These are phyloP conservation scores for Formica selysi DNA, from an alignment of 1,140 invertebrate species.

Conservation along the genomic window DNA sequence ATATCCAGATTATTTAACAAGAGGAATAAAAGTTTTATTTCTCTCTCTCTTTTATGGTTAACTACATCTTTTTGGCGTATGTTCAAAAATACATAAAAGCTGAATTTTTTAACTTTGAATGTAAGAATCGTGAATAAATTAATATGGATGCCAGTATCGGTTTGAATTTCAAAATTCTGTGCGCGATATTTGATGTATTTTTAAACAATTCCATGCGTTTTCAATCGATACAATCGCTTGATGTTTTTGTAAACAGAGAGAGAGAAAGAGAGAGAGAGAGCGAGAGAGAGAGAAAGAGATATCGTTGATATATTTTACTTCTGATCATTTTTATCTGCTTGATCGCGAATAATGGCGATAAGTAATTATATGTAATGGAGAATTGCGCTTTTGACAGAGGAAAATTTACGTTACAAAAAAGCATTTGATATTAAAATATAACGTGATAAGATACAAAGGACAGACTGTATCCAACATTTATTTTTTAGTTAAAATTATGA, in stretches of 20 bases:
- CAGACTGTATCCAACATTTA: background rate
- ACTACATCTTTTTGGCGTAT: conserved; percentile 23
- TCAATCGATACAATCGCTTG: conserved; percentile 45
- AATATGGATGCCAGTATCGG: conserved; percentile 51
- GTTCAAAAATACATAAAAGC: conserved; percentile 23
- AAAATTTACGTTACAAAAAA: background rate
- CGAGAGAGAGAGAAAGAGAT: conserved; percentile 10
- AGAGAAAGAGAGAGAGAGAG: conserved; percentile 22
- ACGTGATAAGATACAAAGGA: background rate
- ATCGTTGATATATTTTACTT: conserved; percentile 35
- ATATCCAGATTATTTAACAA: conserved; percentile 30
- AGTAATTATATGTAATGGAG: conserved; percentile 20
- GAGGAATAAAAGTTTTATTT: conserved; percentile 21
- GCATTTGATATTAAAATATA: background rate
- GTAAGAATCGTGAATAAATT: conserved; percentile 48
- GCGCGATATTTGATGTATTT: conserved; percentile 42
- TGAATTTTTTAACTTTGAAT: conserved; percentile 44
- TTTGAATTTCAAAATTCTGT: conserved; percentile 56
- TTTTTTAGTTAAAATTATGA: conserved; percentile 27
- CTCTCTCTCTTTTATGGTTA: conserved; percentile 1
- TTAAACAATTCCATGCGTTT: conserved; percentile 45
- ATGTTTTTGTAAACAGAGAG: conserved; percentile 47
- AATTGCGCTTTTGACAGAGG: conserved; percentile 10
- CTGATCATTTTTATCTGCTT: background rate
- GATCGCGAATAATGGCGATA: conserved; percentile 4